Evolutionary conservation across 2,888 invertebrate species (phyloP), one percentile per base, ranked within the genome.

Genomic region (Drosophila dives): DNA sequence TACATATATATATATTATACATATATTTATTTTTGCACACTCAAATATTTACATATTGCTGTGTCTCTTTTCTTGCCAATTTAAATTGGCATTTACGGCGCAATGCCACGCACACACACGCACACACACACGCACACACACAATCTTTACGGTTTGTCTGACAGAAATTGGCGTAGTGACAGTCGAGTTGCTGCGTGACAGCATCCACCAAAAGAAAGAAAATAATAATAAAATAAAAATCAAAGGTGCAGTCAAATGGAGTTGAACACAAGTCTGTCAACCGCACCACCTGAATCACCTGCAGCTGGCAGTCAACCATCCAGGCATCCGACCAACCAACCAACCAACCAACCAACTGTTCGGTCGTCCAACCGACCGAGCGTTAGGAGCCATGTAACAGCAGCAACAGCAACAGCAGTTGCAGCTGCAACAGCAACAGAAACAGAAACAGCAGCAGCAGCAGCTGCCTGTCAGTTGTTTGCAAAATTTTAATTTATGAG

Each of bases 81-180:
- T 66, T 65, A 75, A 86, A 84, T 84, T 88, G 83, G 72, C 89
- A 83, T 73, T 83, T 86, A 83, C 77, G 83, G 58, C 72, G 49
- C 54, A 29, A 10, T 50, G 62, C 26, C 29, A 10, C 38, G 42
- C 51, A 65, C 38, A 23, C 55, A 42, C 10, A 34, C 53, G 54
- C 45, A 36, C 34, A 49, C 48, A 42, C 7, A 56, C n/a, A 34
- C 34, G 40, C 49, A 36, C n/a, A 11, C 23, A 36, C 56, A 36
- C 17, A n/a, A 23, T 50, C 75, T 61, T 63, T 45, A 8, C 67
- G 64, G 38, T 23, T 17, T n/a, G 29, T 5, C 80, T 86, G 83
- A 75, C 62, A 60, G 76, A 77, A 83, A 77, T 69, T 74, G 75
- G 56, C 67, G 64, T 55, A 70, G 76, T 78, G 86, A 75, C 78